These are phyloP conservation scores for Lasioglossum morio DNA, from an alignment of 2,888 invertebrate species.

Conservation along the genomic window DNA sequence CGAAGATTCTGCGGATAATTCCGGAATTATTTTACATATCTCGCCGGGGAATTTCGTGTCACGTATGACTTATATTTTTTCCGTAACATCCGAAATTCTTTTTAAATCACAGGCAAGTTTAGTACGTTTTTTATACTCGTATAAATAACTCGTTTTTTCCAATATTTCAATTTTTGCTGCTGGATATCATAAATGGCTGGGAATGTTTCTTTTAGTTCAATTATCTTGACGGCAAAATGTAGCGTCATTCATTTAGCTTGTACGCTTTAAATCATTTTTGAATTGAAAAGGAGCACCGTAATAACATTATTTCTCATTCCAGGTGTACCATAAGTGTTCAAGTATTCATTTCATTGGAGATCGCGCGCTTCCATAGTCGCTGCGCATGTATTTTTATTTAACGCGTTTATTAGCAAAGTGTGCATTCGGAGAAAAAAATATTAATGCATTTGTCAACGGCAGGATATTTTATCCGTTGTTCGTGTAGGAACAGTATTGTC, in stretches of 20 bases:
- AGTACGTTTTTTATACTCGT: background rate
- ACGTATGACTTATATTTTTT: constrained; percentile 9
- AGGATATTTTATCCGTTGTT: background rate
- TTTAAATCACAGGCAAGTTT: background rate
- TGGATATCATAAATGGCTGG: background rate
- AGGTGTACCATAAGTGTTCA: background rate
- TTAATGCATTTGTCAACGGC: background rate
- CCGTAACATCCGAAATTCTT: background rate
- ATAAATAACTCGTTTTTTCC: background rate
- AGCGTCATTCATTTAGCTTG: background rate
- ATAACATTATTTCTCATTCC: background rate
- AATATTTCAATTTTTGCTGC: background rate
- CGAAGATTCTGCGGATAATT: constrained; percentile 11
- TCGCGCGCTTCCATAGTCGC: background rate
- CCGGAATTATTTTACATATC: constrained; percentile 30
- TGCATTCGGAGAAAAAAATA: background rate
- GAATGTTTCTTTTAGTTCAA: background rate
- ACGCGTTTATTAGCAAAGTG: background rate
- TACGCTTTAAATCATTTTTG: background rate
- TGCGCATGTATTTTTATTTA: background rate
- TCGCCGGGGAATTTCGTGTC: background rate
- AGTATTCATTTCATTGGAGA: background rate
- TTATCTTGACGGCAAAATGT: background rate
- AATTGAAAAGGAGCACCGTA: background rate
- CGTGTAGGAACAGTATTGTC: background rate